Evolutionary conservation across 2,888 invertebrate species (phyloP), one percentile per base, ranked within the genome.

Genomic region (Pycnomerus fuliginosus): DNA sequence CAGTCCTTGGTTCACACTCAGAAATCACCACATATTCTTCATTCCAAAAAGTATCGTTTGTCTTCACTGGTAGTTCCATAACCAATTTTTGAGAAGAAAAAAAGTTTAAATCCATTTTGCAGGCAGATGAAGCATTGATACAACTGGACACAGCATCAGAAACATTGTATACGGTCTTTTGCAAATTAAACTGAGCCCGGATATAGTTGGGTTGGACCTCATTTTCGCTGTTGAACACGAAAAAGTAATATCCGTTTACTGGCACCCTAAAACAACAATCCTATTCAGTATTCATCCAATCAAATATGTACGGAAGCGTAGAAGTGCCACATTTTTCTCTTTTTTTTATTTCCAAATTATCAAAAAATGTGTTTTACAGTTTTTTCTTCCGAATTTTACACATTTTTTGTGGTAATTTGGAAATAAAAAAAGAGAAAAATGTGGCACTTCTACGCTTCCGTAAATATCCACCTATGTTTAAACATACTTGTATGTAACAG

Each of bases 171-270:
- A 81, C 74, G 0, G 82, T 82, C 71, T 86, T 85, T 61, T 84
- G 78, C 0, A 88, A 74, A 35, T 83, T 78, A 64, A 88, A 85
- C 31, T 78, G 76, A 0, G 86, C 83, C 12, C 82, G 74, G 16
- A 88, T 77, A 65, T 80, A 85, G 70, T 87, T 87, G 3, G 77
- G 74, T 64, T 85, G 82, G 1, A 84, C 78, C 59, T 88, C 88
- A 63, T 89, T 88, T 65, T 88, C 87, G 3, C 87, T 87, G 67
- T 84, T 86, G 72, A 88, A 89, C 0, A 89, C 84, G 72, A 88
- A 87, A 73, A 88, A 89, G 61, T 89, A 89, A 68, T 87, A 88
- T 3, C 87, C 88, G 56, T 87, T 84, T 1, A 78, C 75, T 32
- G 87, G 84, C 0, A 88, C 83, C 56, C 84, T 84, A 67, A 53